Percentiles rank a stretch among this genome's conserved stretches.
phyloP scores from a whole-genome alignment of 2,888 invertebrate species.

The Stenodera caucasica region DNA sequence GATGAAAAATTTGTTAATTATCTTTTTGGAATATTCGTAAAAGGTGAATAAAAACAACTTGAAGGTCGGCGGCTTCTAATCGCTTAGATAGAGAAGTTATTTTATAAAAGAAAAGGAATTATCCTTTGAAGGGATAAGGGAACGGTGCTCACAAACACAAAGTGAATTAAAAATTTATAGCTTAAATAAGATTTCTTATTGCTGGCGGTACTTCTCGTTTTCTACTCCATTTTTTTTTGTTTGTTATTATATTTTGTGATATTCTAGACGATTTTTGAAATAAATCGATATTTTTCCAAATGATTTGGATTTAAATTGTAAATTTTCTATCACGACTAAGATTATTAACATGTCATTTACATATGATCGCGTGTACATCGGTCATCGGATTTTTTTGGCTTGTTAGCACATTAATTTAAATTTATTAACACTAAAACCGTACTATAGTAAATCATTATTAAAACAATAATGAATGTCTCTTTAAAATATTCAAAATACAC shows the following conservation, averaged over 20 bases:
- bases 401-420: slow-evolving; percentile 33
- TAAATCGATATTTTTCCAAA: no score
- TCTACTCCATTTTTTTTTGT: neutral
- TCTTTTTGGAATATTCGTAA: neutral
- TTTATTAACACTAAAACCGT: slow-evolving; percentile 30
- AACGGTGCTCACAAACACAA: neutral
- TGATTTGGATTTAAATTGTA: slow-evolving; percentile 29
- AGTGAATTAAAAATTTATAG: neutral
- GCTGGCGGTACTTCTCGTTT: neutral
- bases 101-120: neutral
- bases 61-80: neutral
- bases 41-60: neutral
- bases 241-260: neutral
- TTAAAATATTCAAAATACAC: slow-evolving; percentile 23
- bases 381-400: slow-evolving; percentile 29
- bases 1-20: slow-evolving; percentile 3
- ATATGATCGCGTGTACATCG: slow-evolving; percentile 21
- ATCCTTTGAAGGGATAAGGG: neutral
- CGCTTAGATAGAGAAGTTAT: neutral
- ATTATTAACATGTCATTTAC: slow-evolving; percentile 29
- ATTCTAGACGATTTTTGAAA: slow-evolving; percentile 10
- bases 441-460: slow-evolving; percentile 22
- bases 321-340: slow-evolving; percentile 23
- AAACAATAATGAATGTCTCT: slow-evolving; percentile 28
- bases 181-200: neutral